Evolutionary conservation across 2,797 vertebrate species (phyloP).

Genomic region (Vespertilio murinus): DNA sequence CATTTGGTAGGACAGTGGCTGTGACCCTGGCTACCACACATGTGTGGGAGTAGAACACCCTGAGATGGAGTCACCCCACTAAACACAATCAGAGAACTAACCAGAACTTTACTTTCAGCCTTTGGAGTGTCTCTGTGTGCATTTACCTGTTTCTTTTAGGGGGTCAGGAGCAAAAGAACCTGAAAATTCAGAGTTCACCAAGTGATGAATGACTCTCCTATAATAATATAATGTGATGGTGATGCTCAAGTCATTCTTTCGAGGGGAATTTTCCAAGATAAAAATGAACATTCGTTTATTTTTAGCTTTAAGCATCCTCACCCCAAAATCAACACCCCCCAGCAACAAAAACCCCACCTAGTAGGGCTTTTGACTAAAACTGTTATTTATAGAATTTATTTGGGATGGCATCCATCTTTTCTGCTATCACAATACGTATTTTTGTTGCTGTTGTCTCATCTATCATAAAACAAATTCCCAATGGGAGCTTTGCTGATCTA

Average conservation of each 20-base stretch:
- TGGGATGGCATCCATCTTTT: neutral
- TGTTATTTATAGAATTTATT: neutral
- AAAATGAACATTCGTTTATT: neutral
- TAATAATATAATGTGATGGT: neutral
- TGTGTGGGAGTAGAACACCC: neutral
- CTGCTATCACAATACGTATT: neutral
- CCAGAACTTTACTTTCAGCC: neutral
- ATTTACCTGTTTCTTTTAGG: neutral
- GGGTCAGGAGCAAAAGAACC: neutral
- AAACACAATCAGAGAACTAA: neutral
- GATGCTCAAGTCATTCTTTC: neutral
- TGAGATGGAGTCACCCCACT: neutral
- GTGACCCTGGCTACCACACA: rapidly evolving
- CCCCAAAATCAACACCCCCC: neutral
- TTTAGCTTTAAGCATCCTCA: neutral
- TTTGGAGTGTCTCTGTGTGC: neutral
- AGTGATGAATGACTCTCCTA: neutral
- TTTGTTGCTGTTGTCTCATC: neutral
- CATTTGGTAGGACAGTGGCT: neutral
- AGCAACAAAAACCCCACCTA: neutral
- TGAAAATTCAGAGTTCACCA: neutral
- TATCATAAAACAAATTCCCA: neutral
- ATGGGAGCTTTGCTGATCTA: neutral
- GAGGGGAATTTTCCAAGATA: neutral
- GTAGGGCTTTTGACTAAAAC: neutral